Percentiles rank a stretch among this genome's conserved stretches.
phyloP scores from a whole-genome alignment of 1,140 invertebrate species.

The Cylas formicarius region DNA sequence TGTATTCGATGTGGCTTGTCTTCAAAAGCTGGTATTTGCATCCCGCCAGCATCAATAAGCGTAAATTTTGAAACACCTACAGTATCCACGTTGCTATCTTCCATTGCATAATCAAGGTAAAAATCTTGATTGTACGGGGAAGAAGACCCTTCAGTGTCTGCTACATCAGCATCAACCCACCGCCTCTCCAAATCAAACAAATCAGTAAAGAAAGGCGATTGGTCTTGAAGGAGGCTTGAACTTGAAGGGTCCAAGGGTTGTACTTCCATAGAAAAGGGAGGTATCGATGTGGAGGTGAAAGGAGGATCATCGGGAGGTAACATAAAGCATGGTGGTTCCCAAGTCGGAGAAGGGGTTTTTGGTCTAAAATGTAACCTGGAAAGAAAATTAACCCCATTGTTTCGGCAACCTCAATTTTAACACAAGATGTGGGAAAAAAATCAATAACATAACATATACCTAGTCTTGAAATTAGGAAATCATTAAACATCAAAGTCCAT shows the following conservation, averaged over 20 bases:
- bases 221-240: slow-evolving; percentile 30
- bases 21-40: neutral
- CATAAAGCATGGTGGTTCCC: slow-evolving; percentile 31
- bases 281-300: slow-evolving; percentile 36
- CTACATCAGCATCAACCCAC: slow-evolving; percentile 30
- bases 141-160: slow-evolving; percentile 28
- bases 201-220: slow-evolving; percentile 44
- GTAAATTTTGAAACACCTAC: slow-evolving; percentile 38
- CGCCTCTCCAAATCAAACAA: slow-evolving; percentile 43
- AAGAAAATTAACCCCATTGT: too few species aligned
- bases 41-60: slow-evolving; percentile 31
- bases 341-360: slow-evolving; percentile 55
- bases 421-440: too few species aligned
- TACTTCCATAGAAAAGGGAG: slow-evolving; percentile 52
- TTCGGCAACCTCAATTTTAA: too few species aligned
- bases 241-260: slow-evolving; percentile 33
- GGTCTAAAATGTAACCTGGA: slow-evolving; percentile 68
- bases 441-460: neutral
- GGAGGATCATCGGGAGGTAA: slow-evolving; percentile 31
- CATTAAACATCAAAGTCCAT: neutral
- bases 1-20: too few species aligned
- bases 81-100: slow-evolving; percentile 11
- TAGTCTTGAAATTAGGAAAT: neutral
- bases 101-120: neutral
- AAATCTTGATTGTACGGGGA: slow-evolving; percentile 1